phyloP scores from a whole-genome alignment of 2,797 vertebrate species.

The Gorsachius magnificus region DNA sequence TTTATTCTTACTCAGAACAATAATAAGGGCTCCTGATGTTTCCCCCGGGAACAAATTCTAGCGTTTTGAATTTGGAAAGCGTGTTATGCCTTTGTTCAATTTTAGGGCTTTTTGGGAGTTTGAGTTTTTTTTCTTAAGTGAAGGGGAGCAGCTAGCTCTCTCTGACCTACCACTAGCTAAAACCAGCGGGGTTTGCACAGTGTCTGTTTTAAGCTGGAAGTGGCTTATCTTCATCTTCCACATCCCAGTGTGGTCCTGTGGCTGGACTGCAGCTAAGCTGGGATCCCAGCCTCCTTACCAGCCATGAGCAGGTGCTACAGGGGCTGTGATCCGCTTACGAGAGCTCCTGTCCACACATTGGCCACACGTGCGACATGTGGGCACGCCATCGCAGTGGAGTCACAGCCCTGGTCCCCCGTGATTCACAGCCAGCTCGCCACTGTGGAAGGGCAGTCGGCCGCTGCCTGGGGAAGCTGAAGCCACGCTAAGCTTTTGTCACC shows the following conservation, averaged over 20 bases:
- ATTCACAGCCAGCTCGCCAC: not conserved
- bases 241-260: not conserved
- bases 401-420: too few species aligned
- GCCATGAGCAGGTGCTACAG: not conserved
- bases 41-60: not conserved
- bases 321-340: rapidly evolving
- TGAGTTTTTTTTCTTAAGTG: not conserved
- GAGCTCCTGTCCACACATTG: rapidly evolving
- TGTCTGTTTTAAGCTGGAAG: not conserved
- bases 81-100: not conserved
- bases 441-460: rapidly evolving
- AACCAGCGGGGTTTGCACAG: not conserved
- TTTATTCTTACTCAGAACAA: not conserved
- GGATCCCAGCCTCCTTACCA: not conserved
- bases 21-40: not conserved
- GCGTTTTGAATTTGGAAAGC: not conserved
- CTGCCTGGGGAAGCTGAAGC: not conserved
- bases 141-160: not conserved
- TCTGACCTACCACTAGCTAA: not conserved
- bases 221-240: not conserved
- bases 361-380: rapidly evolving
- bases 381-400: rapidly evolving
- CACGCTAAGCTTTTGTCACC: not conserved
- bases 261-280: not conserved
- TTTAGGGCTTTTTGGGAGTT: not conserved